Evolutionary conservation across 2,113 vertebrate species (phyloP), one percentile per base, ranked within the genome.

Genomic region (Pycnonotus jocosus): DNA sequence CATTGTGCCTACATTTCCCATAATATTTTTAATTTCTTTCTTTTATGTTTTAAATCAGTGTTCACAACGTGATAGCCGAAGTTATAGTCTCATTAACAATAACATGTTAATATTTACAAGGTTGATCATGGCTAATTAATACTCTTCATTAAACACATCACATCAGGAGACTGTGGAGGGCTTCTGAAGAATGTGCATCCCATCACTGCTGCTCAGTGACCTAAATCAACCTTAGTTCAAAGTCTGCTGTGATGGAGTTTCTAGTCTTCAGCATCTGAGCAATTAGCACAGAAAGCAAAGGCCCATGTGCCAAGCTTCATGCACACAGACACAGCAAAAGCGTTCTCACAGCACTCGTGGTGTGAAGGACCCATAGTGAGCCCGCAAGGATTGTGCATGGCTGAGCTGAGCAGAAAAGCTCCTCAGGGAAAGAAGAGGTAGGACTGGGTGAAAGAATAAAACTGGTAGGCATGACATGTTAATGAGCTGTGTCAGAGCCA

Each of bases 51-150:
- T 66, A 42, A 91, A 86, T 28, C 30, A 3, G 50, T 81, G 61
- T 83, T 95, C 86, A 81, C 28, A 65, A 85, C 77, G 45, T 78
- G 54, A 70, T 68, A 79, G 73, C 45, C 88, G 42, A 93, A 71
- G 31, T 73, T 87, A 61, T 25, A 93, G 57, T 51, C 56, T 92
- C 64, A 93, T 94, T 95, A 96, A 79, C 74, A 95, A 72, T 58
- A 77, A 16, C 76, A 82, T 81, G 86, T 87, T 76, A 94, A 78
- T 92, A 97, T 95, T 88, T 85, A 80, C 69, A 89, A 92, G 11
- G 54, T 58, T 93, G 82, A 22, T 96, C 86, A 90, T 40, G 76
- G 65, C 89, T 96, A 93, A 92, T 96, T 97, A 45, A 51, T 89
- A 16, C 64, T 44, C 79, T 94, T 88, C 81, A 66, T 84, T 96